phyloP scores from a whole-genome alignment of 1,140 invertebrate genomes.

The Antheraea mylitta region DNA sequence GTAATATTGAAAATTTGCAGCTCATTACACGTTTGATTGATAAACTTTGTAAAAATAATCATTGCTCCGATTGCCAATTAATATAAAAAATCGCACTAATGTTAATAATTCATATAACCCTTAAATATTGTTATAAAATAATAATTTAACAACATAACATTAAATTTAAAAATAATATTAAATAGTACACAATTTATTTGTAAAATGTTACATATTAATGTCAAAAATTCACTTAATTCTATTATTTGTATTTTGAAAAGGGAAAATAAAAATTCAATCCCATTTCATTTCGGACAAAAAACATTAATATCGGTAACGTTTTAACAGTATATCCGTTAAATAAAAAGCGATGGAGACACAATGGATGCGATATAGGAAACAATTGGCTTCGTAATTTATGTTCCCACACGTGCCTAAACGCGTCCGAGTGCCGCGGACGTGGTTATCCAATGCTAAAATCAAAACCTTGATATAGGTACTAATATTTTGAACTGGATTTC shows the following conservation, averaged over 20 bases:
- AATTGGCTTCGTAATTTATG: conserved; percentile 34
- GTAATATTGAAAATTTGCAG: too few relatives aligned
- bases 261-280: not conserved
- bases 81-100: too few relatives aligned
- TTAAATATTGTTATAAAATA: too few relatives aligned
- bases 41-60: too few relatives aligned
- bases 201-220: not conserved
- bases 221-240: not conserved
- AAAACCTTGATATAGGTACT: not conserved
- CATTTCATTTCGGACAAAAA: conserved; percentile 16
- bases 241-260: not conserved
- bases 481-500: not conserved
- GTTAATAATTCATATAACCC: too few relatives aligned
- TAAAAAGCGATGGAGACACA: conserved; percentile 26
- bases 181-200: not conserved
- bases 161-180: too few relatives aligned
- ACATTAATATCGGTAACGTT: conserved; percentile 19
- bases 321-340: conserved; percentile 24
- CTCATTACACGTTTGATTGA: too few relatives aligned
- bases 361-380: conserved; percentile 32
- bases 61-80: too few relatives aligned
- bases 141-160: too few relatives aligned
- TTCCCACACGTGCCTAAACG: conserved; percentile 18
- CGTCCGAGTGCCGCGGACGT: not conserved
- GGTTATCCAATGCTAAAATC: conserved; percentile 2